Base-by-base conservation (phyloP, 2,888 invertebrate genomes). In the Bombyx huttoni region DNA sequence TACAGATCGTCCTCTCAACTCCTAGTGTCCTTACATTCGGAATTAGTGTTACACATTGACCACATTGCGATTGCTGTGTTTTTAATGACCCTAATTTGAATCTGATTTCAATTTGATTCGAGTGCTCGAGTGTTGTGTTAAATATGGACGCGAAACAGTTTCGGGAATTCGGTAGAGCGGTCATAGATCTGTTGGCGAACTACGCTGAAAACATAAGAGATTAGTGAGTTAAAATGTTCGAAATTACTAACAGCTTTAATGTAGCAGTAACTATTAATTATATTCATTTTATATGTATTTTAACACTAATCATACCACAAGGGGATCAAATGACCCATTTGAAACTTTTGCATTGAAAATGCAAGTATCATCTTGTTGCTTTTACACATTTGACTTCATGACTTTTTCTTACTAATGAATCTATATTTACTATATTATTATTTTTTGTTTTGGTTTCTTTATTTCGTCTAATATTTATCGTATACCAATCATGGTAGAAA, bases 161-260 rank as follows among this genome's bases (percentile, higher is more conserved):
- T 81, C 90, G 93, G 57, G 92, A 94, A 64, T 95, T 95, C 70
- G 97, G 95, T 40, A 95, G 93, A 72, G 95, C 96, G 34, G 92
- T 96, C 55, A 91, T 98, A 57, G 97, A 98, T 77, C 94, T 95
- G 70, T 91, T 98, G 35, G 96, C 95, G n/a, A 94, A 98, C 76
- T 98, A 98, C 77, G 88, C 94, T 59, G 94, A 97, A 60, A 94
- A 91, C 62, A 93, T 98, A 58, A 91, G 96, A 66, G 93, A 95
- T 59, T 92, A 92, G 92, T 93, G 86, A 77, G 89, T 65, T 10
- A 7, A 24, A 24, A 10, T 40, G 2, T 40, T 40, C 8, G 40
- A 10, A 10, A 10, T 40, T 40, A 3, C 7, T 8, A 40, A 40
- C 40, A 1, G 12, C 12, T 40, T 40, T 40, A 10, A 10, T 40